phyloP scores from a whole-genome alignment of 1,140 invertebrate species.

The Hypothenemus hampei region DNA sequence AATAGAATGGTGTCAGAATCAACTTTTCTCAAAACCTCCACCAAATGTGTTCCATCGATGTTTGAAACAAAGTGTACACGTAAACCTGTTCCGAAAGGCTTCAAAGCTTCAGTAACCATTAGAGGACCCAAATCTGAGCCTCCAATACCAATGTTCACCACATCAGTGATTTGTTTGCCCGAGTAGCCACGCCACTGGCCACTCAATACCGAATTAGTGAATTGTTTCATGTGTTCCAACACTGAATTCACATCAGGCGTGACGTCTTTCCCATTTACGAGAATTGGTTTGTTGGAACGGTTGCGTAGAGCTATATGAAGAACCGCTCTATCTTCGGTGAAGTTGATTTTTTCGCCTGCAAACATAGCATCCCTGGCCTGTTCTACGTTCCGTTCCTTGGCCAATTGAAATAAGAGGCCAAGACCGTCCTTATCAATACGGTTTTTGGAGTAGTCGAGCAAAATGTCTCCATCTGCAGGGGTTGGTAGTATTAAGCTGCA shows the following conservation, averaged over 20 bases:
- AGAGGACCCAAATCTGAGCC: conserved; percentile 97
- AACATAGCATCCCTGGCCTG: conserved; percentile 91
- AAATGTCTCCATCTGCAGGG: conserved; percentile 79
- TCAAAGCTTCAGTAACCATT: conserved; percentile 98
- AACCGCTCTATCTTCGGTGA: conserved; percentile 91
- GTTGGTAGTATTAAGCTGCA: conserved; percentile 68
- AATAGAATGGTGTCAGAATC: conserved; percentile 93
- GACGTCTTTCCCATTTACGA: conserved; percentile 88
- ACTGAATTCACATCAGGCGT: conserved; percentile 92
- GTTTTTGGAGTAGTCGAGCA: conserved; percentile 97
- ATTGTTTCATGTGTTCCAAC: conserved; percentile 91
- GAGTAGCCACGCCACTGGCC: conserved; percentile 75
- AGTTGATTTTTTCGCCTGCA: conserved; percentile 91
- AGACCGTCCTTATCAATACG: conserved; percentile 76
- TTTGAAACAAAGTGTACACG: conserved; percentile 98
- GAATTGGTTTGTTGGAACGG: conserved; percentile 68
- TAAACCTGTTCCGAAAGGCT: conserved; percentile 83
- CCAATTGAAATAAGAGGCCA: conserved; percentile 73
- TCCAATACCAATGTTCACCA: conserved; percentile 99
- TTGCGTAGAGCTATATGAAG: conserved; percentile 94
- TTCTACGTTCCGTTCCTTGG: conserved; percentile 77
- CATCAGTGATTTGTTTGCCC: conserved; percentile 93
- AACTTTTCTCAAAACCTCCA: conserved; percentile 86
- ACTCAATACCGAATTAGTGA: conserved; percentile 69
- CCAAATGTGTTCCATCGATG: conserved; percentile 97